phyloP scores from a whole-genome alignment of 2,113 vertebrate species.

The Castor canadensis region DNA sequence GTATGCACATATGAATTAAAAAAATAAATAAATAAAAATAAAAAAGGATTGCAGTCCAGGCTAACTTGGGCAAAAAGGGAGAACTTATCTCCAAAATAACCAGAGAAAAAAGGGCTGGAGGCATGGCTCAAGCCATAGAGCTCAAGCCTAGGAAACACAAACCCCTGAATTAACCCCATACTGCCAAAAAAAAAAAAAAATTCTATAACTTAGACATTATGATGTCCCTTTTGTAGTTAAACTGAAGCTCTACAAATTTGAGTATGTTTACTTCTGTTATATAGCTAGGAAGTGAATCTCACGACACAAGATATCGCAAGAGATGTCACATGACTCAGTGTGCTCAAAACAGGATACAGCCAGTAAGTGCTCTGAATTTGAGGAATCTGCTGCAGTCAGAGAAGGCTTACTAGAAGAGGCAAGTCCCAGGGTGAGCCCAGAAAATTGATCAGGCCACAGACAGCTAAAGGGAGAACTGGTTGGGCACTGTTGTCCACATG shows the following conservation, averaged over 20 bases:
- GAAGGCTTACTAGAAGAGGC: background rate
- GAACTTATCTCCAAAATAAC: too few relatives aligned
- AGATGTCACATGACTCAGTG: background rate
- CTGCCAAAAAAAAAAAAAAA: too few relatives aligned
- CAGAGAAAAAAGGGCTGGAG: too few relatives aligned
- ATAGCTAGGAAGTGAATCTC: background rate
- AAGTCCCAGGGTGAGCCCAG: background rate
- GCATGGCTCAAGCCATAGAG: too few relatives aligned
- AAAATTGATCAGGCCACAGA: background rate
- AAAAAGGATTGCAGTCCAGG: too few relatives aligned
- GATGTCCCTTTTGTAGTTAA: background rate
- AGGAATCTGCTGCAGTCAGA: background rate
- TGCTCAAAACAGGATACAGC: background rate
- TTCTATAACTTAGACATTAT: background rate
- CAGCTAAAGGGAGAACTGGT: background rate
- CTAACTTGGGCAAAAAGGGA: too few relatives aligned
- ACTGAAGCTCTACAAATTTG: background rate
- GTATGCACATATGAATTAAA: too few relatives aligned
- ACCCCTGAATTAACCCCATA: too few relatives aligned
- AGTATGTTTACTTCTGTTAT: background rate
- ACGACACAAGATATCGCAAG: background rate
- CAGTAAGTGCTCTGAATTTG: background rate
- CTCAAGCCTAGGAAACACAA: too few relatives aligned
- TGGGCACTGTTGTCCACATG: background rate
- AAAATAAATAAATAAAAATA: too few relatives aligned